These are phyloP conservation scores for Hydrotaea diabolus DNA, from an alignment of 2,888 invertebrate species.

Conservation along the genomic window DNA sequence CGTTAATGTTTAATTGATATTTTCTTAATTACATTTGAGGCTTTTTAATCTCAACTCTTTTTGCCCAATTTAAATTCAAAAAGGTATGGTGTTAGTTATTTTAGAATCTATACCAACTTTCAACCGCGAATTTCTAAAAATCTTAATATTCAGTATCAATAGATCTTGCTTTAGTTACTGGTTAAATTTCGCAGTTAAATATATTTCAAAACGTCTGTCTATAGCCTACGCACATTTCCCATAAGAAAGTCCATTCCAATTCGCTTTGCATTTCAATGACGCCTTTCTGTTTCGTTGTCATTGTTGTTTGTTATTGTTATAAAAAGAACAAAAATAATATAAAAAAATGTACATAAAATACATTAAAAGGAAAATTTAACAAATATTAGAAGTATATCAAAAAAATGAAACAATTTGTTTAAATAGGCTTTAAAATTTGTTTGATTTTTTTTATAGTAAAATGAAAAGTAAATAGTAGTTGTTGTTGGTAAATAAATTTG, in stretches of 20 bases:
- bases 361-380: constrained; percentile 10
- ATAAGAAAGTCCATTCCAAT: background rate
- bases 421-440: constrained; percentile 21
- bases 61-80: too few relatives aligned
- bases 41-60: too few relatives aligned
- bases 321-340: background rate
- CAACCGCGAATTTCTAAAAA: too few relatives aligned
- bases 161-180: too few relatives aligned
- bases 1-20: too few relatives aligned
- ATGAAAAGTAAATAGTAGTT: constrained; percentile 55
- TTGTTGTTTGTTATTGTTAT: background rate
- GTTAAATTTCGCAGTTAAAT: too few relatives aligned
- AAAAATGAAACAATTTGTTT: constrained; percentile 22
- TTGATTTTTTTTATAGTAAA: constrained; percentile 52
- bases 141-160: too few relatives aligned
- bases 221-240: background rate
- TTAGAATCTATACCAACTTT: too few relatives aligned
- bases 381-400: constrained; percentile 3
- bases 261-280: constrained; percentile 14
- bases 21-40: too few relatives aligned
- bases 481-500: constrained; percentile 59
- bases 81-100: too few relatives aligned
- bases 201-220: too few relatives aligned
- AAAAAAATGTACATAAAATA: constrained; percentile 29
- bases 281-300: background rate